phyloP scores from a whole-genome alignment of 37 sponge, comb jelly and placozoan species.

The Eunapius fragilis region DNA sequence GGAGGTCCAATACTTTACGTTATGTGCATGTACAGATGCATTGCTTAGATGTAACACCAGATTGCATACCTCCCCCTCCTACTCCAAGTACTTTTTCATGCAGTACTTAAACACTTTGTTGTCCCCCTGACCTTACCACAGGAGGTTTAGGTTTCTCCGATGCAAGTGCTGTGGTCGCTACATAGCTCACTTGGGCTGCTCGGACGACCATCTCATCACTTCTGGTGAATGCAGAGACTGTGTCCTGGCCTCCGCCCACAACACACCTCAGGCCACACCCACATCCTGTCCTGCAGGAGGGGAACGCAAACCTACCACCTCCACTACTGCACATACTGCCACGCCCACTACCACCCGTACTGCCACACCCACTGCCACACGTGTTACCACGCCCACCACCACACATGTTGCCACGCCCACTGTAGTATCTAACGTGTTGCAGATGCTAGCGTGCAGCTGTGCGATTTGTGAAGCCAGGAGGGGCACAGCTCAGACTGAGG shows the following conservation, averaged over 20 bases:
- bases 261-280: too few relatives aligned
- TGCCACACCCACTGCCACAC: background rate
- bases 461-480: background rate
- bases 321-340: background rate
- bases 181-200: conserved; percentile 31
- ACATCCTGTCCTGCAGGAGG: too few relatives aligned
- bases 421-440: too few relatives aligned
- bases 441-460: too few relatives aligned
- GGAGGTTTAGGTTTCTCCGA: conserved; percentile 27
- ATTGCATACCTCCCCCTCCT: too few relatives aligned
- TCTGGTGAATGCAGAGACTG: background rate
- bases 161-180: conserved; percentile 18
- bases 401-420: background rate
- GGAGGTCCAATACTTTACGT: too few relatives aligned
- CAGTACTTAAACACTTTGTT: background rate
- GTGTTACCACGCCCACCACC: background rate
- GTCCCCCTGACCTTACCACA: background rate
- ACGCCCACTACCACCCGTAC: background rate
- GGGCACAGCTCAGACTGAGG: background rate
- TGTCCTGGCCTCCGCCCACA: background rate
- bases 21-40: too few relatives aligned
- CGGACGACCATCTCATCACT: background rate
- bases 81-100: too few relatives aligned
- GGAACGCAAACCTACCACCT: background rate
- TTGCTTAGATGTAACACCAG: too few relatives aligned